Evolutionary conservation across 2,888 invertebrate genomes (phyloP).

Genomic region (Tridacna crocea): DNA sequence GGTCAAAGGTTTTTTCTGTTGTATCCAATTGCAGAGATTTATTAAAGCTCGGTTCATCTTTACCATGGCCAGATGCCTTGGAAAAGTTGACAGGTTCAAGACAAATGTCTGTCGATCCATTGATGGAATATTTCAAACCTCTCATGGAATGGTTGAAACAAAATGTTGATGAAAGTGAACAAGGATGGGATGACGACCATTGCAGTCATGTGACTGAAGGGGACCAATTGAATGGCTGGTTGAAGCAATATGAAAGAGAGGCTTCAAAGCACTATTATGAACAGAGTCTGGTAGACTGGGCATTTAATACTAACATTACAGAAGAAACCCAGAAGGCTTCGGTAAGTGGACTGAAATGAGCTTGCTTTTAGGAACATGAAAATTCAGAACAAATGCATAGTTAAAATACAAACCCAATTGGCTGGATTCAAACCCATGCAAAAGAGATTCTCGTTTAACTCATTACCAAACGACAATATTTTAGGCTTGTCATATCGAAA

Average conservation of each 20-base stretch:
- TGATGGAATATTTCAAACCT: slow-evolving; percentile 93
- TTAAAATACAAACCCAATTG: neutral
- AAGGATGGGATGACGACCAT: slow-evolving; percentile 52
- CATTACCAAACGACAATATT: neutral
- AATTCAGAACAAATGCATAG: too few relatives aligned
- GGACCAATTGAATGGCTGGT: slow-evolving; percentile 63
- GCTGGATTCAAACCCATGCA: too few relatives aligned
- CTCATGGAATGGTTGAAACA: slow-evolving; percentile 91
- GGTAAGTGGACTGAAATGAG: neutral
- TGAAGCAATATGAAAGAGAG: slow-evolving; percentile 64
- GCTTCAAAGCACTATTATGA: slow-evolving; percentile 55
- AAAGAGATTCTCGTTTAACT: neutral
- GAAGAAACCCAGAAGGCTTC: slow-evolving; percentile 65
- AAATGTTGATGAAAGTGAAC: slow-evolving; percentile 54
- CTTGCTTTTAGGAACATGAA: neutral
- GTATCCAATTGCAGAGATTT: slow-evolving; percentile 74
- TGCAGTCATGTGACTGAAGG: slow-evolving; percentile 57
- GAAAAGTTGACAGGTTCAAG: slow-evolving; percentile 90
- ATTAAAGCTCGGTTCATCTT: slow-evolving; percentile 85
- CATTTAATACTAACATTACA: slow-evolving; percentile 78
- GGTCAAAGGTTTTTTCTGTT: too few relatives aligned
- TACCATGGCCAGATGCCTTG: slow-evolving; percentile 89
- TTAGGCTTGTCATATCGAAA: too few relatives aligned
- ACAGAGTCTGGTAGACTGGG: slow-evolving; percentile 69
- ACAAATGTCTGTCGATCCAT: slow-evolving; percentile 90